A percentile compares a stretch with the other conserved stretches of the same genome.
Evolutionary conservation across 2,113 vertebrate species (phyloP).

Genomic region (Oreochromis tanganicae): DNA sequence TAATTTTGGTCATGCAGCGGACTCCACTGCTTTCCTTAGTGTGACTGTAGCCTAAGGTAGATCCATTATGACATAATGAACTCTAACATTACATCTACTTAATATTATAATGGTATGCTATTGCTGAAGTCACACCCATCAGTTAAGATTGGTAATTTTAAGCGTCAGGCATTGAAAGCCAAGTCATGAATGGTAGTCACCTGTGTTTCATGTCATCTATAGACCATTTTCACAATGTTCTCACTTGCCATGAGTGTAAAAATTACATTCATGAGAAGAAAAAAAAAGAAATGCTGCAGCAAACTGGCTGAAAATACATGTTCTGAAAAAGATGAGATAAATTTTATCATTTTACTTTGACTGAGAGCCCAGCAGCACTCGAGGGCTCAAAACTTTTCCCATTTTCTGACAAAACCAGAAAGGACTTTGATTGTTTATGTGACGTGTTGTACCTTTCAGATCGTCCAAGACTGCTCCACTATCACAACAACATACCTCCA

Average conservation of each 20-base stretch:
- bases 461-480: not conserved
- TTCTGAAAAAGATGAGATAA: not conserved
- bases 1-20: not conserved
- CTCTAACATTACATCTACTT: not conserved
- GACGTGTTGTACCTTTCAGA: slow-evolving; percentile 17
- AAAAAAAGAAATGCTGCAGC: not conserved
- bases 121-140: not conserved
- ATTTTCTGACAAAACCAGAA: slow-evolving; percentile 58
- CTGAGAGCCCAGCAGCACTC: not conserved
- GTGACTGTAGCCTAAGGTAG: not conserved
- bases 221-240: not conserved
- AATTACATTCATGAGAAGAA: not conserved
- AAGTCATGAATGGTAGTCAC: not conserved
- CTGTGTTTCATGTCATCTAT: not conserved
- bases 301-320: not conserved
- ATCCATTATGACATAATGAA: not conserved
- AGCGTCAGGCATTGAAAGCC: not conserved
- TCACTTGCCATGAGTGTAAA: not conserved
- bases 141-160: not conserved
- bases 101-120: not conserved
- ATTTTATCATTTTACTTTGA: not conserved
- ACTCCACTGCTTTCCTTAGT: not conserved
- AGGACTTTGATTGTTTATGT: slow-evolving; percentile 41
- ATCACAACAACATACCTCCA: not conserved
- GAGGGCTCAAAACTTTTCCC: slow-evolving; percentile 11